These are phyloP conservation scores for Vicugna pacos DNA, from an alignment of 2,113 vertebrate genomes.

Conservation along the genomic window DNA sequence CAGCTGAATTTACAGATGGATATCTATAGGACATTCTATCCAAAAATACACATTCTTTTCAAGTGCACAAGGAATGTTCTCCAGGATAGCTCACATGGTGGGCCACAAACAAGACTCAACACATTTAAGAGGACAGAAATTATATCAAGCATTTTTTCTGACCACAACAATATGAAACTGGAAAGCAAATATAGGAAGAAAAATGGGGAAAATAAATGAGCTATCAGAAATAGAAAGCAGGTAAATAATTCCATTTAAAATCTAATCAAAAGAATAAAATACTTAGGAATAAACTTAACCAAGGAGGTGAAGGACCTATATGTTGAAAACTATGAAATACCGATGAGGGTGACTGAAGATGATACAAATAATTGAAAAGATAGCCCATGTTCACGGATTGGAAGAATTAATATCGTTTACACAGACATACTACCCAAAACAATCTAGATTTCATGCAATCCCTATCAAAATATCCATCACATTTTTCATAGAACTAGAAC, in stretches of 20 bases:
- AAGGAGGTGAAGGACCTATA: neutral
- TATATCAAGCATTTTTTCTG: neutral
- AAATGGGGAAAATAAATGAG: neutral
- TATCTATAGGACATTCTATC: neutral
- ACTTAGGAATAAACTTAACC: neutral
- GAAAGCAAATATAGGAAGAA: neutral
- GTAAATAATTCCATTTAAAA: neutral
- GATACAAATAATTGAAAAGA: neutral
- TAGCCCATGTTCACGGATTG: neutral
- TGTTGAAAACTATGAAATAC: neutral
- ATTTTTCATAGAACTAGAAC: neutral
- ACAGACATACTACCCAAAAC: neutral
- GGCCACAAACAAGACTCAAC: neutral
- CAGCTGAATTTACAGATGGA: neutral
- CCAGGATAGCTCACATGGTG: neutral
- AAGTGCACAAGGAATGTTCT: neutral
- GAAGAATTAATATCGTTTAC: neutral
- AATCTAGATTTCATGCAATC: neutral
- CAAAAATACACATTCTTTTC: neutral
- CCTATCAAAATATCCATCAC: neutral
- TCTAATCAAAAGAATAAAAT: neutral
- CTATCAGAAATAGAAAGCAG: neutral
- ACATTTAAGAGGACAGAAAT: neutral
- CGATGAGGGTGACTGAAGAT: neutral
- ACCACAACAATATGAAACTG: neutral